Evolutionary conservation across 1,140 invertebrate species (phyloP), one percentile per base, ranked within the genome.

Genomic region (Lethocerus indicus): DNA sequence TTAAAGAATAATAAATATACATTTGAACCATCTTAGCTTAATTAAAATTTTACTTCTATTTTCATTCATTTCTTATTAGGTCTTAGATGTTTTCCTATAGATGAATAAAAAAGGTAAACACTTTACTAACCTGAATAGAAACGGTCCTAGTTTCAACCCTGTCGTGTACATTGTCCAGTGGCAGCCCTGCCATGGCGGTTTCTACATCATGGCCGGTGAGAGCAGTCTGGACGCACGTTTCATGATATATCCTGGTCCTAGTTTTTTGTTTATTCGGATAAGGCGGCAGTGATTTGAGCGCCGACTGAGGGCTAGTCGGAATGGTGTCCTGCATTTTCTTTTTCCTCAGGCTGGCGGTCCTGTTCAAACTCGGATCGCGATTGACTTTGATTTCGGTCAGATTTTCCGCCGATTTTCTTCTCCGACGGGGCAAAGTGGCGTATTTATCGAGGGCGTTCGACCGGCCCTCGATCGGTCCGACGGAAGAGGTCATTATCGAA

Each of bases 221-320:
- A 6, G 78, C 79, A 0, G 84, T 87, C 59, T 87, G 84, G 3
- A 74, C 71, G 14, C 70, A 69, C 0, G 70, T 79, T 63, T 87
- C 84, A 51, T 85, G 82, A 60, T 84, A 87, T 49, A 87, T 87
- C 55, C 74, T 70, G 0, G 79, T 83, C 57, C 70, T 71, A 23
- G 64, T 59, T 1, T 46, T 29, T 0, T 23, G 50, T 57, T 63
- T 65, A 43, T 41, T 26, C 28, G 14, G 24, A 60, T 58, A 0
- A 2, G 28, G n/a, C 25, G 29, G 18, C 0, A 47, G 23, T 9
- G 61, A 58, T 56, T 70, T 71, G 29, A 65, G 66, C 16, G 53
- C 25, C 18, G 26, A 53, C 3, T 69, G 66, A 3, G 29, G 13
- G 1, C 27, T 40, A 9, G 26, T 39, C 41, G 32, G 37, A 35